A percentile compares a stretch with the other conserved stretches of the same genome.
Conservation (phyloP, 2,888 invertebrate genomes). For the Lydus trimaculatus region DNA sequence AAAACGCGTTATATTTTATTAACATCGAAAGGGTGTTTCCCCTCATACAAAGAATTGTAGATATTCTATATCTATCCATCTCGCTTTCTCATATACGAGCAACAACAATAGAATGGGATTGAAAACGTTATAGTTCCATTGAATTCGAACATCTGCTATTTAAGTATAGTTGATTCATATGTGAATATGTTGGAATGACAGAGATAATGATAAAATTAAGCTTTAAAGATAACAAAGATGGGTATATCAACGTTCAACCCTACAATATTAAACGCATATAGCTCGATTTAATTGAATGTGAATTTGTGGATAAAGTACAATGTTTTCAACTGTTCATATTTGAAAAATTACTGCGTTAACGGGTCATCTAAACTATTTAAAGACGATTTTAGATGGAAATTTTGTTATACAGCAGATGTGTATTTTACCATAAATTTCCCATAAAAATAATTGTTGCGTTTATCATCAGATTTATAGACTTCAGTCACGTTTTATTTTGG, state of each 20-base stretch:
- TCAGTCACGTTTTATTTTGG: background rate
- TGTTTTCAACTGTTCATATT: background rate
- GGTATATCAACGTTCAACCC: slow-evolving; percentile 12
- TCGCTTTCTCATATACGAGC: background rate
- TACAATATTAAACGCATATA: background rate
- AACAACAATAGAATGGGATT: slow-evolving; percentile 13
- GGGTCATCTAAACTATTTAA: background rate
- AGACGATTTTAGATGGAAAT: background rate
- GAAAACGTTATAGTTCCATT: slow-evolving; percentile 23
- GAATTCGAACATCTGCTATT: slow-evolving; percentile 24
- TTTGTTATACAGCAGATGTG: background rate
- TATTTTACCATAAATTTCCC: background rate
- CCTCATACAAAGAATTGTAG: background rate
- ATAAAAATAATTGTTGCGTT: background rate
- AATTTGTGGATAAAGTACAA: slow-evolving; percentile 28
- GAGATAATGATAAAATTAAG: background rate
- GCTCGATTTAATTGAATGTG: slow-evolving; percentile 32
- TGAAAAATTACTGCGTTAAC: background rate
- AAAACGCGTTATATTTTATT: slow-evolving; percentile 16
- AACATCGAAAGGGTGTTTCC: slow-evolving; percentile 15
- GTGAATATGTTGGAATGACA: background rate
- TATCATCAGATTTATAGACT: background rate
- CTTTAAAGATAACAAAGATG: slow-evolving; percentile 12
- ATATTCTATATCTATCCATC: background rate
- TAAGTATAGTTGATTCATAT: background rate